Evolutionary conservation across 35 echinoderm and acorn worm genomes (phyloP).

Genomic region (Anneissia japonica): DNA sequence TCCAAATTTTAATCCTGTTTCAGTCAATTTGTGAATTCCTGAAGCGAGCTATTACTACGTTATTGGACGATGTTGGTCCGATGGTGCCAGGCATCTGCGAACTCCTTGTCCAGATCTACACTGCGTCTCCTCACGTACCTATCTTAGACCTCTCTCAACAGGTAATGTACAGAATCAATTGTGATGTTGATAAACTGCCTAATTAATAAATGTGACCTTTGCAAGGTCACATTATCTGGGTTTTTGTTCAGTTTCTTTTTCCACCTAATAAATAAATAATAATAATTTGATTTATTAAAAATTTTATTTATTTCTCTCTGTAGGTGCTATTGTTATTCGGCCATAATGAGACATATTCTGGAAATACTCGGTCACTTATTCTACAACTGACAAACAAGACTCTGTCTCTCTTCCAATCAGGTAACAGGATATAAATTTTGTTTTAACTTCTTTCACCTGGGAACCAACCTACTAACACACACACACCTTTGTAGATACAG

Average conservation of each 20-base stretch:
- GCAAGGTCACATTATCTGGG: no score
- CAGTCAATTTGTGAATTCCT: slow-evolving; percentile 88
- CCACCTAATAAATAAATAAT: no score
- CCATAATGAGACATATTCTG: not conserved
- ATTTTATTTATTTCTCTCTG: not conserved
- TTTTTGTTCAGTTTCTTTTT: no score
- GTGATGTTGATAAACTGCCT: no score
- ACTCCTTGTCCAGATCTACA: slow-evolving; percentile 79
- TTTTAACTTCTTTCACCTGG: no score
- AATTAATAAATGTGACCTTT: no score
- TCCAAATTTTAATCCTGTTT: not conserved
- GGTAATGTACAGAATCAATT: slow-evolving; percentile 27
- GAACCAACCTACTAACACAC: no score
- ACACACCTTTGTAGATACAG: no score
- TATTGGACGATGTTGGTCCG: slow-evolving; percentile 78
- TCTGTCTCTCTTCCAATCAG: not conserved
- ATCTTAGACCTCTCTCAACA: slow-evolving; percentile 79
- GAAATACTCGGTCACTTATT: not conserved
- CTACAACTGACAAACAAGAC: slow-evolving; percentile 9
- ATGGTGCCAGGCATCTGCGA: slow-evolving; percentile 68
- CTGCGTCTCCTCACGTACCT: slow-evolving; percentile 76
- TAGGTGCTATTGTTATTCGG: slow-evolving; percentile 4
- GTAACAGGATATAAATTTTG: not conserved
- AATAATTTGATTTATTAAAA: no score
- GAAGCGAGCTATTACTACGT: slow-evolving; percentile 63